Evolutionary conservation across 2,888 invertebrate genomes (phyloP), one percentile per base, ranked within the genome.

Genomic region (Lycophotia porphyrea): DNA sequence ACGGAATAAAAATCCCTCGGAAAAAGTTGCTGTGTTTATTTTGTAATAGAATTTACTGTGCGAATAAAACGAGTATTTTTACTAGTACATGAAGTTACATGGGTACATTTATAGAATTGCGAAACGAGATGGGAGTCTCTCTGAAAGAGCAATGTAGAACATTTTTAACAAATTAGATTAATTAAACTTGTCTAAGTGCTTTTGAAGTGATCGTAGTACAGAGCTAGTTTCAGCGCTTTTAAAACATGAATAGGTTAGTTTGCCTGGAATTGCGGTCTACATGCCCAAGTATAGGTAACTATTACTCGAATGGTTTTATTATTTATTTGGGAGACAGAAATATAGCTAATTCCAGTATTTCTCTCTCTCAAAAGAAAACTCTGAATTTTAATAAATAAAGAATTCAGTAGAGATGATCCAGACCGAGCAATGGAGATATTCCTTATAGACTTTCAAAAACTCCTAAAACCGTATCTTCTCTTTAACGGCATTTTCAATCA

Each of bases 401-500:
- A 9, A 15, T 52, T 31, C 7, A 18, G 2, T 42, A 61, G 13
- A 61, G 13, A 58, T 47, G 24, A 61, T 44, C 24, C 18, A 18
- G n/a, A 65, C 39, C 49, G 15, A 24, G 5, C 64, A 21, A 11
- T 42, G 5, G 24, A 52, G 13, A 5, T 39, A 65, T 74, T 47
- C 63, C 44, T 70, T 67, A 49, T n/a, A 42, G 34, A 72, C 60
- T 78, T 73, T 63, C 55, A 44, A 88, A 87, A 90, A 86, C 83
- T 84, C 85, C 86, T 89, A 84, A 89, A 88, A 89, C 87, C 86
- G 87, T 86, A 85, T 91, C 88, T 89, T 91, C 84, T 84, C 87
- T 91, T 90, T 91, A 93, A 92, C 89, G 88, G 88, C 90, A 91
- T 92, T 94, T 93, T 93, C 93, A 93, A 94, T 93, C 92, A 93